These are phyloP conservation scores for Baryphthengus martii DNA, from an alignment of 2,113 vertebrate genomes.

Conservation along the genomic window DNA sequence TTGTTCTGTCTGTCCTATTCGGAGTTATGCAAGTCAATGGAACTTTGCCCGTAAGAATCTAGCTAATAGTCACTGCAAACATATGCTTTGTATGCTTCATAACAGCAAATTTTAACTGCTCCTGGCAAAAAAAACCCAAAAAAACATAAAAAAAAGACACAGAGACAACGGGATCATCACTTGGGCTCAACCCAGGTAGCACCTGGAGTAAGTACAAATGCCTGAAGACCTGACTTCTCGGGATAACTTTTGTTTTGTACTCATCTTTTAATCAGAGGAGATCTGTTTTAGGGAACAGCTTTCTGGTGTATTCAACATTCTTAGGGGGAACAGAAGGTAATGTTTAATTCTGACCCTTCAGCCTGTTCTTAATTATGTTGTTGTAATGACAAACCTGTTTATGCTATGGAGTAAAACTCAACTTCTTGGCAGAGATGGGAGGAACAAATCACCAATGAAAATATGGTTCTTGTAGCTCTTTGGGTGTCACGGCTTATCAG, in stretches of 20 bases:
- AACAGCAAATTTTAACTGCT: background rate
- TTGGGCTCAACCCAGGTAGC: background rate
- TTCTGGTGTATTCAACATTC: background rate
- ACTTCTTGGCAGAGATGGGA: fast-evolving
- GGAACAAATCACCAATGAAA: background rate
- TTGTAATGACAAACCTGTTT: background rate
- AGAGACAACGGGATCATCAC: background rate
- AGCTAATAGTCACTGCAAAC: background rate
- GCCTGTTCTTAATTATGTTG: background rate
- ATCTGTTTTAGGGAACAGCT: background rate
- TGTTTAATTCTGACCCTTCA: background rate
- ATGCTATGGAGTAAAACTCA: background rate
- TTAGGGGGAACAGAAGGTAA: background rate
- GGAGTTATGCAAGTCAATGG: background rate
- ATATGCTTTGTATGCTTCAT: background rate
- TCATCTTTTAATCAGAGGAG: background rate
- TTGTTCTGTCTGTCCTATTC: background rate
- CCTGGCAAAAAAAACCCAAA: background rate
- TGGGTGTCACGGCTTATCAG: background rate
- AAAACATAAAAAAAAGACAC: background rate
- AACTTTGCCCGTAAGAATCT: background rate
- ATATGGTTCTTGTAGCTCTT: background rate
- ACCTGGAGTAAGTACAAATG: background rate
- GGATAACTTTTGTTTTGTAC: background rate
- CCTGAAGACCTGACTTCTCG: background rate